These are phyloP conservation scores for Gorsachius magnificus DNA, from an alignment of 2,797 vertebrate species.

Conservation along the genomic window DNA sequence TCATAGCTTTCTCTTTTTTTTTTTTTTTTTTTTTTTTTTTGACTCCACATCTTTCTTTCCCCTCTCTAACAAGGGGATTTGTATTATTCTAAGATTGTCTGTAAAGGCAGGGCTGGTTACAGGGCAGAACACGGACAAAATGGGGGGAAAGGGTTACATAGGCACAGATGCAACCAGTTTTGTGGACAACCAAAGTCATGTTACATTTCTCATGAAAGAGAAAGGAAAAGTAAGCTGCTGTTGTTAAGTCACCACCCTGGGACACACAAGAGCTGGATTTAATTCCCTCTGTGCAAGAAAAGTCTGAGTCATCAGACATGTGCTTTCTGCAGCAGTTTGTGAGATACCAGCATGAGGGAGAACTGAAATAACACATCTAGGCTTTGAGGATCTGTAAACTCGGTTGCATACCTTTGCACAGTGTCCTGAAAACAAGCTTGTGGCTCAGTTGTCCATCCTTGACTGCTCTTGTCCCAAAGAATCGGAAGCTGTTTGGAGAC, in stretches of 20 bases:
- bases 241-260: neutral
- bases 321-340: neutral
- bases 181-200: neutral
- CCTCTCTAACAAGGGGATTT: neutral
- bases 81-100: neutral
- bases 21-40: neutral
- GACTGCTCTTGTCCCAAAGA: neutral
- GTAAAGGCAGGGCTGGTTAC: neutral
- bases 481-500: neutral
- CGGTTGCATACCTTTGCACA: neutral
- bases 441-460: neutral
- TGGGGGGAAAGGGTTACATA: accelerated
- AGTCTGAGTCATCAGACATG: neutral
- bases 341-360: neutral
- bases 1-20: neutral
- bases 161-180: neutral
- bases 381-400: neutral
- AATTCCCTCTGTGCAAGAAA: neutral
- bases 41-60: neutral
- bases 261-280: neutral
- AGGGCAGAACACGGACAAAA: neutral
- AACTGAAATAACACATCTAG: neutral
- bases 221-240: conserved; percentile 16
- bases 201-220: neutral
- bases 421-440: neutral